Evolutionary conservation across 2,888 invertebrate species (phyloP), one percentile per base, ranked within the genome.

Genomic region (Beris morrisii): DNA sequence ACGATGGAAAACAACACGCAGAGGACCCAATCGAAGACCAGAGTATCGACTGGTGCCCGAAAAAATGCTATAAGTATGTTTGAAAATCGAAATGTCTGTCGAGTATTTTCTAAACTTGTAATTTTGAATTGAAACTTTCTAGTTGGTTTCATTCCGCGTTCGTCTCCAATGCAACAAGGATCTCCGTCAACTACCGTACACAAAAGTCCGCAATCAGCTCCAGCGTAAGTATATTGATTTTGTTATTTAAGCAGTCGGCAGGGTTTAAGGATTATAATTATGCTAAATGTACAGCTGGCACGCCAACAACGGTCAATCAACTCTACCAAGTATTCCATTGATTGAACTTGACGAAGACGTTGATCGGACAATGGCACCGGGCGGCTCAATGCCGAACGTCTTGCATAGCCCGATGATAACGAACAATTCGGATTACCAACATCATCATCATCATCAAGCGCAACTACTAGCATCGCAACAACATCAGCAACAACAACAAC

Each of bases 261-360:
- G 22, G 3, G 22, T 22, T 22, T 22, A 2, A 3, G 22, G 3
- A 22, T 22, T 22, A 22, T 22, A 22, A 22, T 22, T 22, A 22
- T 22, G 22, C 3, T 22, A 22, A 9, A 7, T 46, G 45, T 68
- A 32, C 75, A 88, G 88, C 69, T 87, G 87, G 84, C 85, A 87
- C 71, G 82, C 82, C 65, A 86, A 84, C 70, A 85, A 86, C 72
- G 84, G 86, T 55, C 87, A 86, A 78, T 88, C 89, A 71, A 87
- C 89, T 7, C 82, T 89, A 70, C 91, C 90, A 71, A 91, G 88
- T 73, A 82, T 89, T 70, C 91, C 91, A 5, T 87, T 90, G 87
- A 89, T 91, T 71, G 88, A 89, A 53, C 80, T 88, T 68, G 89
- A 89, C 75, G 89, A 89, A 73, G 81, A 78, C 72, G 68, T 70